These are phyloP conservation scores for Cynocephalus volans DNA, from an alignment of 2,113 vertebrate genomes.

Conservation along the genomic window DNA sequence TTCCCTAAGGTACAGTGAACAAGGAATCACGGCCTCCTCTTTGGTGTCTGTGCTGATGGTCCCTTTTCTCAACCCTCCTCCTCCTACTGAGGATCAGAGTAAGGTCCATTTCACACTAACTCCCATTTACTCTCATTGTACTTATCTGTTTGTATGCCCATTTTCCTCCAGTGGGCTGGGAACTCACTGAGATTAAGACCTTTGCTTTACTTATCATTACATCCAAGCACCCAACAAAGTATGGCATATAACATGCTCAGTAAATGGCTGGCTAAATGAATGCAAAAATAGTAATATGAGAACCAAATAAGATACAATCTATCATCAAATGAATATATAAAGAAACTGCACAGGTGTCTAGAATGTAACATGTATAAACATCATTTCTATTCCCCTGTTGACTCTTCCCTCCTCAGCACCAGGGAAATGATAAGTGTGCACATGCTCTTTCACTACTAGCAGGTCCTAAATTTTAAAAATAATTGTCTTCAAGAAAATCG, in stretches of 20 bases:
- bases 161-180: not conserved
- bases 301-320: not conserved
- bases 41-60: too few relatives aligned
- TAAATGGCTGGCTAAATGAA: not conserved
- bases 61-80: not conserved
- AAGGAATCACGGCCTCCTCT: not conserved
- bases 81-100: not conserved
- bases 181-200: not conserved
- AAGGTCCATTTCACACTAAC: not conserved
- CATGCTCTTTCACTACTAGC: not conserved
- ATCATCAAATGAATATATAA: not conserved
- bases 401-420: not conserved
- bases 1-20: not conserved
- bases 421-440: not conserved
- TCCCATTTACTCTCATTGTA: not conserved
- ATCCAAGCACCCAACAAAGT: not conserved
- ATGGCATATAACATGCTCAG: not conserved
- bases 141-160: not conserved
- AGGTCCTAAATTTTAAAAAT: not conserved
- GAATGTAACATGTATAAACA: not conserved
- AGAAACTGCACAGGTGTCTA: not conserved
- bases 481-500: not conserved
- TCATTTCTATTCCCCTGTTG: not conserved
- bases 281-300: not conserved
- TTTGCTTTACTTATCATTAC: not conserved